Percentiles rank a stretch among this genome's conserved stretches.
phyloP scores from a whole-genome alignment of 2,113 vertebrate species.

The Elephas maximus region DNA sequence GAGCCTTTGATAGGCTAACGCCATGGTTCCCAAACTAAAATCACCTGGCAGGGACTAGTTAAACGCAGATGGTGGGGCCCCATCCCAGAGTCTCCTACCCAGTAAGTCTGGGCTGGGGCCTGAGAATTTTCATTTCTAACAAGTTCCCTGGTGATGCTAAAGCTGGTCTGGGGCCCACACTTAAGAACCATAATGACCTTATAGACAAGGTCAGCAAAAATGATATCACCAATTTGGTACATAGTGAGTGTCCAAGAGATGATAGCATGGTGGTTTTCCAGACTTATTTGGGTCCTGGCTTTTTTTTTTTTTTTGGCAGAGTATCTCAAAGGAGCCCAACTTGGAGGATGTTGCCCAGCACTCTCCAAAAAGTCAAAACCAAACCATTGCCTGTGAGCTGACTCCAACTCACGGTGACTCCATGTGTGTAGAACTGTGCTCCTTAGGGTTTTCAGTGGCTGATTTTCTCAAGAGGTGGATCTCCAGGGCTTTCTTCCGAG shows the following conservation, averaged over 20 bases:
- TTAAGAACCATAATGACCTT: not conserved
- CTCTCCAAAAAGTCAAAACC: not conserved
- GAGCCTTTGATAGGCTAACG: not conserved
- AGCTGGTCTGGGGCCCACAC: not conserved
- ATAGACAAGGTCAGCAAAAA: not conserved
- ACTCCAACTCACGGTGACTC: not conserved
- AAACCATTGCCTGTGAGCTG: not conserved
- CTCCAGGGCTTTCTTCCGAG: not conserved
- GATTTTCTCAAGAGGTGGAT: no score
- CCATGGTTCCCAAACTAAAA: not conserved
- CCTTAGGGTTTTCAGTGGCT: not conserved
- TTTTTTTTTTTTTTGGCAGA: not conserved
- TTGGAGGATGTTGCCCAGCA: not conserved
- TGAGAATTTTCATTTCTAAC: not conserved
- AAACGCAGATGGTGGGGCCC: no score
- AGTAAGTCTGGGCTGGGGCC: not conserved
- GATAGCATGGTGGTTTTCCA: not conserved
- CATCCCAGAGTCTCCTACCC: not conserved
- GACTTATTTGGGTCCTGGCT: not conserved
- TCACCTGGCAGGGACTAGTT: not conserved
- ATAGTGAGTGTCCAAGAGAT: not conserved
- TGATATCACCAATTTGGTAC: no score
- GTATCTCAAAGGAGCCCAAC: not conserved
- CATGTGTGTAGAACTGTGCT: not conserved
- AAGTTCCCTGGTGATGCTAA: not conserved